Evolutionary conservation across 2,113 vertebrate species (phyloP), one percentile per base, ranked within the genome.

Genomic region (Nerophis ophidion): DNA sequence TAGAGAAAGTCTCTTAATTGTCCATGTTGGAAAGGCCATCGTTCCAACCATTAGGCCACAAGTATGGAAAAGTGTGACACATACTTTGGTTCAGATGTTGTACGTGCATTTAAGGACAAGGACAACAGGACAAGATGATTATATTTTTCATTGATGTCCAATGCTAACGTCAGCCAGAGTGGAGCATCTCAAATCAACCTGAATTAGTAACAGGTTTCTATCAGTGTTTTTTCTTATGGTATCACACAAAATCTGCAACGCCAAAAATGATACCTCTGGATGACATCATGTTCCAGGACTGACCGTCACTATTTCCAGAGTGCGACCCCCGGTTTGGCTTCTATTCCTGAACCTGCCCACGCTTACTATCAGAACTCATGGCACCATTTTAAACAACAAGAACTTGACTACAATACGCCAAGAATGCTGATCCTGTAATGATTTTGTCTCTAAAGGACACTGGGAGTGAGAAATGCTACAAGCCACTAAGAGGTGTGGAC

Each of bases 1-100:
- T 83, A 86, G 48, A 53, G 67, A 84, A 82, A 79, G 74, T 76
- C 66, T 81, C 57, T 64, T 76, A 57, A 81, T 85, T 81, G 75
- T 75, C 68, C 40, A 14, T 12, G 46, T n/a, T 76, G 75, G 80
- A 83, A 86, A 87, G 58, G 68, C 70, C 61, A 34, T 54, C 15
- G 8, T 47, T 26, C 6, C 42, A 15, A 14, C 9, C 35, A 35
- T 9, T 9, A 36, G 36, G 1, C 35, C 14, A 38, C n/a, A 36
- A 38, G 15, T 55, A n/a, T 53, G 51, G 33, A 53, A 53, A 53
- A 15, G 14, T 53, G 33, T 53, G 51, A 36, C 14, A 9, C 33
- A 33, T 48, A 58, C 12, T 10, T 48, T 44, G 9, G 60, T 66
- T 45, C 48, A 55, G 42, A 70, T 40, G 51, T 61, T 26, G 33